These are phyloP conservation scores for Anneissia japonica DNA, from an alignment of 35 echinoderm and acorn worm genomes.

Conservation along the genomic window DNA sequence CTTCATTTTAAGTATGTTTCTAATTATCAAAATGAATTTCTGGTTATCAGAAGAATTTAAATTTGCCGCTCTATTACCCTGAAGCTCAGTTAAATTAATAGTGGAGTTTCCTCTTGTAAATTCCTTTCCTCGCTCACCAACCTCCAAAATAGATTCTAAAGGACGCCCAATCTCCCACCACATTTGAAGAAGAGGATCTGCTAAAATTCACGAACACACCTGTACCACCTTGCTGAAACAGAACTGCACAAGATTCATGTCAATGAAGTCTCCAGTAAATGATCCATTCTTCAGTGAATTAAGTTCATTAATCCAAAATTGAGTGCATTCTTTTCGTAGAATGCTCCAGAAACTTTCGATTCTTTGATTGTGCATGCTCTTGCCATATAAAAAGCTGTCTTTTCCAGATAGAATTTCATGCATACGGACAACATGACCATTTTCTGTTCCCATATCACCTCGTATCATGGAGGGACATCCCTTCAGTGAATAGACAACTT, in stretches of 20 bases:
- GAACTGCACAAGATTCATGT: constrained; percentile 31
- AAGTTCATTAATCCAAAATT: constrained; percentile 33
- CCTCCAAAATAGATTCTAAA: no score
- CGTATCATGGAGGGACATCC: constrained; percentile 23
- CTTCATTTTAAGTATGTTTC: no score
- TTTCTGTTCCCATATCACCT: constrained; percentile 33
- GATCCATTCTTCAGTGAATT: constrained; percentile 9
- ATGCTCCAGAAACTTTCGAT: constrained; percentile 22
- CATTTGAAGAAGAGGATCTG: no score
- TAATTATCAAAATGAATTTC: no score
- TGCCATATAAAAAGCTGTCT: neutral
- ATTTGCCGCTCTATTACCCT: no score
- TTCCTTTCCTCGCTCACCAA: no score
- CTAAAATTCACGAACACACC: neutral
- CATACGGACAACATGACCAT: constrained; percentile 13
- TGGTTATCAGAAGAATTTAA: no score
- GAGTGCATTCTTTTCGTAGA: constrained; percentile 3
- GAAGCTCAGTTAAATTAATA: no score
- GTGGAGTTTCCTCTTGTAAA: no score
- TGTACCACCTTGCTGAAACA: constrained; percentile 42
- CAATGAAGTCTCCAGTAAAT: constrained; percentile 18
- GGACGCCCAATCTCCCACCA: no score
- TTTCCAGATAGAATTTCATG: constrained; percentile 18
- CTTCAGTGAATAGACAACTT: constrained; percentile 4
- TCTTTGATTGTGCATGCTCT: constrained; percentile 19